Conservation (phyloP, 2,113 vertebrate species). For the Orthonyx spaldingii region DNA sequence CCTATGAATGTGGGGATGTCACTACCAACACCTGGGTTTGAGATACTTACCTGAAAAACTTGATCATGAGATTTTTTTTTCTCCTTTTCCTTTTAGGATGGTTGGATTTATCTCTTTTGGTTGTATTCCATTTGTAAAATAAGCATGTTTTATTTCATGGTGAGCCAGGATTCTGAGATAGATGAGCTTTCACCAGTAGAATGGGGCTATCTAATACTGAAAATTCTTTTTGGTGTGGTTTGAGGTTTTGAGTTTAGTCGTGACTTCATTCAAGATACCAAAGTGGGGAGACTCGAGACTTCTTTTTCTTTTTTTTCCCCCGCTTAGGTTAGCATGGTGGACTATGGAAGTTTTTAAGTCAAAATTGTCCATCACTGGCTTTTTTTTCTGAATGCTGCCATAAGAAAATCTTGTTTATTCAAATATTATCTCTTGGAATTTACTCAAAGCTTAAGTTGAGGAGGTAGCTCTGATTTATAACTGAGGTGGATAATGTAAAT, state of each 20-base stretch:
- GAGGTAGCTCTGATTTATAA: constrained; percentile 48
- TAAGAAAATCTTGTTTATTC: constrained; percentile 16
- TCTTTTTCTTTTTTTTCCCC: rapidly evolving
- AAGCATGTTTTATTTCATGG: neutral
- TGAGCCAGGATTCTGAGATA: neutral
- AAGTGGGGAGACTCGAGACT: neutral
- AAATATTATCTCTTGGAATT: constrained; percentile 39
- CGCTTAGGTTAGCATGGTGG: neutral
- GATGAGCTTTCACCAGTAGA: neutral
- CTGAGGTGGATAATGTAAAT: constrained; percentile 23
- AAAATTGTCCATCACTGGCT: neutral
- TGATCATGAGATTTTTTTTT: neutral
- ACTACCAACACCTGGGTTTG: neutral
- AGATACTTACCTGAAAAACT: neutral
- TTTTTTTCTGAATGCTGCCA: neutral
- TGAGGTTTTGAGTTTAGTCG: neutral
- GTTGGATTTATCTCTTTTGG: neutral
- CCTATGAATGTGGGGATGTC: neutral
- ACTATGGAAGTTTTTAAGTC: neutral
- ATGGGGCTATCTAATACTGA: neutral
- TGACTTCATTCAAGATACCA: neutral
- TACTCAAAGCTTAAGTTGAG: neutral
- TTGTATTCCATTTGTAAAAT: neutral
- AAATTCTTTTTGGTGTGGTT: neutral
- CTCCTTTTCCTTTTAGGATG: neutral